Conservation (phyloP, 2,113 vertebrate species). For the Mola mola region DNA sequence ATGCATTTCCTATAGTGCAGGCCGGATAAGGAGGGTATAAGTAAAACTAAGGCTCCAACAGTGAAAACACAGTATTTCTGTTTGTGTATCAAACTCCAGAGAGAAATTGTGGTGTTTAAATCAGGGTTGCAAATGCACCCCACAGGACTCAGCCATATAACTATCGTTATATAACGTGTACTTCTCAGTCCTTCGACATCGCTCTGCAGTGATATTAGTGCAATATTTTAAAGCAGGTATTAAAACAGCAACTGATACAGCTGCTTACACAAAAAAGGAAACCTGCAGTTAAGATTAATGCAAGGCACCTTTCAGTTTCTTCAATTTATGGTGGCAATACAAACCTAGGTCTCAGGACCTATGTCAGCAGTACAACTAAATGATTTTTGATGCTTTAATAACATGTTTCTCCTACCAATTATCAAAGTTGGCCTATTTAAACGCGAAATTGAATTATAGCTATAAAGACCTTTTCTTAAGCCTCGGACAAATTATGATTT, state of each 20-base stretch:
- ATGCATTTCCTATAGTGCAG: slow-evolving; percentile 27
- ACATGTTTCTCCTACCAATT: too few species aligned
- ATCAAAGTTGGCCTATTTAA: not conserved
- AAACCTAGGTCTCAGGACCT: too few species aligned
- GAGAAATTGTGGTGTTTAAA: slow-evolving; percentile 57
- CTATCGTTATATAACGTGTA: slow-evolving; percentile 37
- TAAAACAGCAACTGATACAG: slow-evolving; percentile 22
- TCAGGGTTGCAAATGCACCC: slow-evolving; percentile 52
- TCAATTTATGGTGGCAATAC: not conserved
- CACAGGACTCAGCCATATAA: slow-evolving; percentile 47
- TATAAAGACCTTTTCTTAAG: not conserved
- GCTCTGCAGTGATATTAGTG: slow-evolving; percentile 31
- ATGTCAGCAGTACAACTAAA: too few species aligned
- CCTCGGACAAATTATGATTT: not conserved
- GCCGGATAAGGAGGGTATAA: slow-evolving; percentile 13
- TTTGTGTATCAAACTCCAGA: slow-evolving; percentile 37
- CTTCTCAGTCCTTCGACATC: slow-evolving; percentile 19
- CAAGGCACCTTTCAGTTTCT: not conserved
- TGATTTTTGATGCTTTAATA: too few species aligned
- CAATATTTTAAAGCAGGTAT: slow-evolving; percentile 36
- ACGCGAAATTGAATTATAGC: not conserved
- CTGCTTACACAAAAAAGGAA: slow-evolving; percentile 13
- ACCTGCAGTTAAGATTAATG: not conserved
- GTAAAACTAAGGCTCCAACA: slow-evolving; percentile 32
- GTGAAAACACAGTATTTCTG: slow-evolving; percentile 17